Conservation (phyloP, 2,797 vertebrate species). For the Etheostoma nigrum region DNA sequence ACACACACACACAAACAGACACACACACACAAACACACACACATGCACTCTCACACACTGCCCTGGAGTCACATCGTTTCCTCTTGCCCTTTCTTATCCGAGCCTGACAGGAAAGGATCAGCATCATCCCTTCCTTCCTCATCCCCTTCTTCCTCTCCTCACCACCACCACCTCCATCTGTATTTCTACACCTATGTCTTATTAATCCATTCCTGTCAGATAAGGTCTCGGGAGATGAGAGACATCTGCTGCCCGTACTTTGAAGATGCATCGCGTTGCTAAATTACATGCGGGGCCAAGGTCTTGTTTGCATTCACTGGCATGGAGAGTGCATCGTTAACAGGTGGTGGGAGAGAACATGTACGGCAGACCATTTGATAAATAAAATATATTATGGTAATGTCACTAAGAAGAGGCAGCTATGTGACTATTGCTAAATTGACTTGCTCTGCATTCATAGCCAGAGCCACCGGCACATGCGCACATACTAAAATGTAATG, state of each 20-base stretch:
- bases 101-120: slow-evolving; percentile 56
- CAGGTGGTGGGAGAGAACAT: slow-evolving; percentile 80
- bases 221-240: slow-evolving; percentile 82
- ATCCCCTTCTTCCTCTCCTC: slow-evolving; percentile 34
- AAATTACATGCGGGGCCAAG: slow-evolving; percentile 79
- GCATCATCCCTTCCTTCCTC: slow-evolving; percentile 37
- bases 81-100: slow-evolving; percentile 43
- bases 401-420: slow-evolving; percentile 61
- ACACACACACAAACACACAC: neutral
- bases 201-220: slow-evolving; percentile 86
- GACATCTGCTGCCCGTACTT: slow-evolving; percentile 86
- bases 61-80: slow-evolving; percentile 40
- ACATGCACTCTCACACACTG: neutral
- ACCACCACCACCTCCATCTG: slow-evolving; percentile 67
- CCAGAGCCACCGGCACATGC: slow-evolving; percentile 11
- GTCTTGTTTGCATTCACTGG: slow-evolving; percentile 82
- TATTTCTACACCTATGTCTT: slow-evolving; percentile 79
- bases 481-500: slow-evolving; percentile 19
- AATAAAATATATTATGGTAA: slow-evolving; percentile 88
- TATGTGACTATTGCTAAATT: slow-evolving; percentile 74
- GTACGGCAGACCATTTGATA: slow-evolving; percentile 79
- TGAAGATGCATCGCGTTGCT: slow-evolving; percentile 83
- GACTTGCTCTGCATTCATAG: slow-evolving; percentile 50
- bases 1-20: neutral
- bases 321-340: slow-evolving; percentile 80